These are phyloP conservation scores for Indri indri DNA, from an alignment of 2,113 vertebrate genomes.

Conservation along the genomic window DNA sequence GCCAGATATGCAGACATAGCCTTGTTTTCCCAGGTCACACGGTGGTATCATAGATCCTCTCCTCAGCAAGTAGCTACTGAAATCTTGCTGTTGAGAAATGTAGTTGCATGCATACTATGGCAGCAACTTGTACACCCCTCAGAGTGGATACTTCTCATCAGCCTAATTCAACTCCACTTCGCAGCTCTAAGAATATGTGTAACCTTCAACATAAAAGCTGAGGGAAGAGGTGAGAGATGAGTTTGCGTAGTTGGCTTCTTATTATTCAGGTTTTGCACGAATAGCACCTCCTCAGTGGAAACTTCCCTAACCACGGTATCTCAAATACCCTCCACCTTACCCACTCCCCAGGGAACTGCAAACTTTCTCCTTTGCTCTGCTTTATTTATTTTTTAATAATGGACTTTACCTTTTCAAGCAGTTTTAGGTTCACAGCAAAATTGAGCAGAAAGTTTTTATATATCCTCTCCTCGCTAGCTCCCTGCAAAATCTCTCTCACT, in stretches of 20 bases:
- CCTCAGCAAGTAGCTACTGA: not conserved
- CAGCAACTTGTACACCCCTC: rapidly evolving
- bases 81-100: not conserved
- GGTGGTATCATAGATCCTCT: not conserved
- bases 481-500: not conserved
- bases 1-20: not conserved
- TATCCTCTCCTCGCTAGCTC: too few relatives aligned
- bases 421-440: not conserved
- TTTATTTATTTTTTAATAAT: not conserved
- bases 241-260: not conserved
- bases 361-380: not conserved
- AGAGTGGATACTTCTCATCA: not conserved
- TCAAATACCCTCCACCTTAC: not conserved
- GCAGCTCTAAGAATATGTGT: not conserved
- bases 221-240: not conserved
- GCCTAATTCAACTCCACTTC: not conserved
- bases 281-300: not conserved
- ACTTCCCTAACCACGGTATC: not conserved
- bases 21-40: not conserved
- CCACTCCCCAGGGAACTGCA: not conserved
- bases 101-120: not conserved
- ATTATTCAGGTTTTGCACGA: not conserved
- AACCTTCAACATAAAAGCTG: not conserved
- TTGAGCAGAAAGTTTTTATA: not conserved
- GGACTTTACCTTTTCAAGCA: not conserved